A percentile compares a stretch with the other conserved stretches of the same genome.
Evolutionary conservation across 2,113 vertebrate species (phyloP).

Genomic region (Rhabdomys dilectus): DNA sequence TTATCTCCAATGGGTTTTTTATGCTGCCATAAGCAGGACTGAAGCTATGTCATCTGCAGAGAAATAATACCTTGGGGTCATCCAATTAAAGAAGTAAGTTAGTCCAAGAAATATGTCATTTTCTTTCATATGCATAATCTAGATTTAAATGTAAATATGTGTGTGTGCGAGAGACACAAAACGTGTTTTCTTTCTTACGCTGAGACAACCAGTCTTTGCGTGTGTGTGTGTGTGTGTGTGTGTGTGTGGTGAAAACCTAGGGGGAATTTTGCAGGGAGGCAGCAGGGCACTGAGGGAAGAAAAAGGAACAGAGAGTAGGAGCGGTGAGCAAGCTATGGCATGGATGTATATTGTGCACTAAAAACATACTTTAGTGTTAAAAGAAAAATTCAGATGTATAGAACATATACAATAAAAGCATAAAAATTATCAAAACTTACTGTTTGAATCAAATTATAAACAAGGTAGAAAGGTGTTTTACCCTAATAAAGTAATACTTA

Average conservation of each 20-base stretch:
- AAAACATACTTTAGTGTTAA: neutral
- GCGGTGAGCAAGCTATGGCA: too few relatives aligned
- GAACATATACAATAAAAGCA: neutral
- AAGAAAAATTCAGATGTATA: constrained; percentile 5
- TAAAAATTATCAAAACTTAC: constrained; percentile 43
- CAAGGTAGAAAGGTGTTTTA: constrained; percentile 49
- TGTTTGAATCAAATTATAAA: constrained; percentile 44
- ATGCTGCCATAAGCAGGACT: neutral
- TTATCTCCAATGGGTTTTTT: too few relatives aligned
- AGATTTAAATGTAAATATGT: neutral
- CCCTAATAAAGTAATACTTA: constrained; percentile 48
- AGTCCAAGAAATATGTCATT: neutral
- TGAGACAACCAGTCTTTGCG: neutral
- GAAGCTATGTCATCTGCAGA: neutral
- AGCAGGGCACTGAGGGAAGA: neutral
- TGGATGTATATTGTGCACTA: neutral
- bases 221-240: neutral
- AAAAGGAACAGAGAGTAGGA: neutral
- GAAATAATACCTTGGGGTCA: neutral
- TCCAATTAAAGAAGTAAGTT: neutral
- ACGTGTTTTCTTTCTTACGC: neutral
- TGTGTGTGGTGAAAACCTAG: neutral
- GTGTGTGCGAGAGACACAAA: neutral
- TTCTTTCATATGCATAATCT: neutral
- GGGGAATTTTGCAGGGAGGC: too few relatives aligned